phyloP scores from a whole-genome alignment of 2,888 invertebrate species.

The Caenorhabditis sulstoni region DNA sequence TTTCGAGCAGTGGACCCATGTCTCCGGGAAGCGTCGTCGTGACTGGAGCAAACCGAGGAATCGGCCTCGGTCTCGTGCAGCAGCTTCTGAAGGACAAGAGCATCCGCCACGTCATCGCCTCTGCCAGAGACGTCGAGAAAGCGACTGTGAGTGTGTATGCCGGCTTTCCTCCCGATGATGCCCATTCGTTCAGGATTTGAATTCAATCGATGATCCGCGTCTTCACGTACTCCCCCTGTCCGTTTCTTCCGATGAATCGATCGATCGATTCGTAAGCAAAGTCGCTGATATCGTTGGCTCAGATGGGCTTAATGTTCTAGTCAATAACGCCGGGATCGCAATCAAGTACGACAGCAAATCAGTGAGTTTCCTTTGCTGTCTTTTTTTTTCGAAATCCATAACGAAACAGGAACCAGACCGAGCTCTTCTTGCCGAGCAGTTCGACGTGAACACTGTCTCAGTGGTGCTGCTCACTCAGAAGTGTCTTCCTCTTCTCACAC shows the following conservation, averaged over 20 bases:
- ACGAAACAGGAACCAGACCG: constrained; percentile 80
- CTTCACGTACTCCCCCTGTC: not conserved
- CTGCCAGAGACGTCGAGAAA: constrained; percentile 87
- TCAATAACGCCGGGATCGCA: constrained; percentile 5
- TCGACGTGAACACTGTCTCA: constrained; percentile 85
- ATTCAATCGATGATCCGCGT: not conserved
- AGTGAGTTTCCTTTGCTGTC: not conserved
- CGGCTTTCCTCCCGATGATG: no score
- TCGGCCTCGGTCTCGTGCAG: constrained; percentile 90
- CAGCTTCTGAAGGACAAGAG: constrained; percentile 82
- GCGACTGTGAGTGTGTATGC: constrained; percentile 54
- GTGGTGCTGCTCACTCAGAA: constrained; percentile 61
- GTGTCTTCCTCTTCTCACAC: constrained; percentile 55
- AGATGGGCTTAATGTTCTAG: constrained; percentile 15
- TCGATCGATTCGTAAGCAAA: not conserved
- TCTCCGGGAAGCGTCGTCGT: constrained; percentile 85
- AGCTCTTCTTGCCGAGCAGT: constrained; percentile 85
- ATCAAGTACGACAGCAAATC: constrained; percentile 6
- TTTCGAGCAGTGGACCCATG: no score
- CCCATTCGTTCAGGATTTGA: constrained; percentile 4
- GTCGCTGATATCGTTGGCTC: constrained; percentile 37
- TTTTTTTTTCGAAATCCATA: no score
- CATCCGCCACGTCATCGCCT: constrained; percentile 88
- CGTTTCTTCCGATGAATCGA: constrained; percentile 8
- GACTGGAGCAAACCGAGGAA: constrained; percentile 92